These are phyloP conservation scores for Ailurus styani DNA, from an alignment of 2,113 vertebrate genomes.

Conservation along the genomic window DNA sequence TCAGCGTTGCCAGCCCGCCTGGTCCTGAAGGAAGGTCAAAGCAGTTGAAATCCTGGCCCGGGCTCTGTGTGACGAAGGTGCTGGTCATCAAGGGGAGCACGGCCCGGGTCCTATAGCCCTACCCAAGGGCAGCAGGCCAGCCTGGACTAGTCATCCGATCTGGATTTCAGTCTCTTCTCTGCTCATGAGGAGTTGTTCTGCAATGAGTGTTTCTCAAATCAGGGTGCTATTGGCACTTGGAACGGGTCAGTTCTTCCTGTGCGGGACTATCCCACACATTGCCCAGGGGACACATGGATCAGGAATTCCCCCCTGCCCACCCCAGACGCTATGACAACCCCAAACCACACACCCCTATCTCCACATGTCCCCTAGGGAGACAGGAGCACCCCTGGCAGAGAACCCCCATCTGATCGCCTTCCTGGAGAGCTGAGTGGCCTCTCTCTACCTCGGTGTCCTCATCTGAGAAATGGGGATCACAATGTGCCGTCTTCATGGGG, in stretches of 20 bases:
- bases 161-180: not conserved
- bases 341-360: not conserved
- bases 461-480: not conserved
- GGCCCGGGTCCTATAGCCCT: not conserved
- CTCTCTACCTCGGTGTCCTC: not conserved
- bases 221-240: not conserved
- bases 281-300: not conserved
- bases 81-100: not conserved
- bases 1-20: not conserved
- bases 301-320: not conserved
- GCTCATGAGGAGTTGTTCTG: not conserved
- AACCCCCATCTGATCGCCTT: not conserved
- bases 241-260: not conserved
- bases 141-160: not conserved
- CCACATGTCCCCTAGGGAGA: not conserved
- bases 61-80: rapidly evolving
- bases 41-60: rapidly evolving
- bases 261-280: not conserved
- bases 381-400: not conserved
- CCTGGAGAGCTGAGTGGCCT: not conserved
- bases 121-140: no score
- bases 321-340: not conserved
- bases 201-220: not conserved
- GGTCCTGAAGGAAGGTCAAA: no score
- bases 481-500: not conserved